Evolutionary conservation across 2,797 vertebrate species (phyloP).

Genomic region (Natrix natrix): DNA sequence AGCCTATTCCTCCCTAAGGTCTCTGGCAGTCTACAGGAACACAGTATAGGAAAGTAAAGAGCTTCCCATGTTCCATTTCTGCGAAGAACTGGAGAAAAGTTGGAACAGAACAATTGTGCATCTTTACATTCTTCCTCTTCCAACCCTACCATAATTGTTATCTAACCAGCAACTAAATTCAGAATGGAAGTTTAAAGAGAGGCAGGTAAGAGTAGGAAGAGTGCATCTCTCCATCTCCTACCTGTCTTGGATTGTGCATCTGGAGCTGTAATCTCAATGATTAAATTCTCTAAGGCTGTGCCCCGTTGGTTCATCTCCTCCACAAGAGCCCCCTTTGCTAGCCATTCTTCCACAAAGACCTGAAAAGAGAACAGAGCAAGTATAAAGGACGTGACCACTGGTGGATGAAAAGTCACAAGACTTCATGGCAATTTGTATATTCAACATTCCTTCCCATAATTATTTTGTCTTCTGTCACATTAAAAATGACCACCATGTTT

Average conservation of each 20-base stretch:
- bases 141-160: background rate
- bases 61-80: background rate
- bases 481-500: background rate
- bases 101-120: background rate
- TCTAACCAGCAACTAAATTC: background rate
- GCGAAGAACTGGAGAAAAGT: background rate
- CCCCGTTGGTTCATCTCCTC: conserved; percentile 86
- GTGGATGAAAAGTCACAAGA: background rate
- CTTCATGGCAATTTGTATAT: background rate
- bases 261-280: conserved; percentile 87
- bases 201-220: background rate
- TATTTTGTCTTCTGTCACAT: background rate
- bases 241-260: conserved; percentile 79
- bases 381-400: too few species aligned
- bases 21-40: background rate
- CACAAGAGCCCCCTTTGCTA: conserved; percentile 77
- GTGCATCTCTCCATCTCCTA: conserved; percentile 56
- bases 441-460: background rate
- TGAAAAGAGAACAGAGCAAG: conserved; percentile 60
- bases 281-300: conserved; percentile 86
- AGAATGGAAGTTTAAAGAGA: background rate
- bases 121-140: too few species aligned
- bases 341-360: conserved; percentile 87
- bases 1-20: background rate
- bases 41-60: background rate